Base-by-base conservation (phyloP, 64 coral and sea anemone species). In the Dendronephthya gigantea region DNA sequence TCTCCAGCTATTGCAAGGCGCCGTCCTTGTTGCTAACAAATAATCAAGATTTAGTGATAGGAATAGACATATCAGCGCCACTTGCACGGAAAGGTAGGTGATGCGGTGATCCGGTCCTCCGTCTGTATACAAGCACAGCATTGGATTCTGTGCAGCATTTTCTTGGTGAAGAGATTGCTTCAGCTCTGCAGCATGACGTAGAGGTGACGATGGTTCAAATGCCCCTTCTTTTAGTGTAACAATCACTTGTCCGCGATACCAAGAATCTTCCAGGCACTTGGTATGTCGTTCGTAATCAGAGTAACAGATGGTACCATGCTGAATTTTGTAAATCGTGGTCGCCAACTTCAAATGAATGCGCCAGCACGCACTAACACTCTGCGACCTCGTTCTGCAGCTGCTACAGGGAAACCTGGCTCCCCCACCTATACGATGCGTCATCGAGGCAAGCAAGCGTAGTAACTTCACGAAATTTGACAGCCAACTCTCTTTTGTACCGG, bases 21-120 rank as follows among this genome's bases (percentile, higher is more conserved):
- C 37, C 17, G 83, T 90, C 52, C 48, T 38, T 59, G 83, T 45
- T 48, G 88, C 83, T 28, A 83, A 70, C 37, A 90, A 56, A 29
- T 83, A 66, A 81, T 85, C 83, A 38, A 90, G 83, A 84, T 90
- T 82, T 30, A 85, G 65, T 49, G 36, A 40, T 37, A 90, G 9
- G 38, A 85, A 90, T 50, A 90, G 9, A 19, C 36, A 72, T 36
- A 90, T 41, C 19, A 90, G 66, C 27, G 88, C 83, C 40, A 90
- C n/a, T 82, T 85, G 88, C 40, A 90, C 88, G 38, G 83, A 90
- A 35, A 90, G 83, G 47, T 90, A 85, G 40, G 88, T 90, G 47
- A 90, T 40, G 37, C 55, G 28, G 83, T 84, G 88, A 69, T 90
- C 82, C 70, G 66, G 88, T 48, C 88, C 66, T 68, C 83, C 83